Evolutionary conservation across 1,140 invertebrate genomes (phyloP), one percentile per base, ranked within the genome.

Genomic region (Drosophila micromelanica): DNA sequence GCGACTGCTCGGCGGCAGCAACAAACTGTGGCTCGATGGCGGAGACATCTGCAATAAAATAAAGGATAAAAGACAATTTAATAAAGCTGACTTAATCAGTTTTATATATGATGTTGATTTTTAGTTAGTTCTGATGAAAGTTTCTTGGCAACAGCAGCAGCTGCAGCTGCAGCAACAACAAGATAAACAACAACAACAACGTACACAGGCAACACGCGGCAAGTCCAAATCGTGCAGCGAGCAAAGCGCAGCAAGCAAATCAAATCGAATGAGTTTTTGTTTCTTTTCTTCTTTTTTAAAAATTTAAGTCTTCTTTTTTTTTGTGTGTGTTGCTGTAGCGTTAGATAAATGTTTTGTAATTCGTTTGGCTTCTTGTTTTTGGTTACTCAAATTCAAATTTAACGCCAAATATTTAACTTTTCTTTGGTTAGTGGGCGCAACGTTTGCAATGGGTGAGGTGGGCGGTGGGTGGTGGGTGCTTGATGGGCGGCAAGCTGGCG

Each of bases 41-140:
- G 93, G 93, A 30, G 93, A 93, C 94, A 92, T 94, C 94, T 95
- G 73, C 48, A 92, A 92, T 30, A 64, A 86, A 17, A 42, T n/a
- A n/a, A n/a, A 1, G 4, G 5, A 42, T 6, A 46, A 2, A 9
- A 3, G 30, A 45, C 3, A 32, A 11, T 13, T 30, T 17, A 37
- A n/a, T 11, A 55, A 45, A 43, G 0, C 49, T 32, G 5, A 48
- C 35, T 32, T 32, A 61, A 17, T 17, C 1, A 62, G n/a, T 12
- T 17, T 32, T 6, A 23, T 60, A 35, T 38, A 40, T 65, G 54
- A 35, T 35, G 8, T 8, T 8, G 20, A n/a, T 48, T 48, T 60
- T 73, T 72, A 46, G 74, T 81, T 56, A 59, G 13, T 70, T 74
- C 27, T 43, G 63, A 71, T 64, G 74, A 64, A 60, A 49, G 32